Base-by-base conservation (phyloP, 2,888 invertebrate genomes). In the Ganaspis brasiliensis region DNA sequence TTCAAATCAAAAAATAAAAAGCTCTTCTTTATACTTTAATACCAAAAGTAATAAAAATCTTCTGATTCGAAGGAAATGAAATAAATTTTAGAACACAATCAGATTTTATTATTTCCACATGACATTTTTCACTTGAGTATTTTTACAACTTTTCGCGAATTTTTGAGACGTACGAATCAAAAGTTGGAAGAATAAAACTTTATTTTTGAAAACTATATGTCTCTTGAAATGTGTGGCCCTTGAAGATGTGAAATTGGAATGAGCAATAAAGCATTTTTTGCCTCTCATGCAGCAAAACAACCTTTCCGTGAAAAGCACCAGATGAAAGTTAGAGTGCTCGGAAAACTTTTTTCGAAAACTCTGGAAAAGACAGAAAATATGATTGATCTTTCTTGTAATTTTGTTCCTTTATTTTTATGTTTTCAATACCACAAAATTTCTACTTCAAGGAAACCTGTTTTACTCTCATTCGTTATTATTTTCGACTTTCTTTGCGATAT, bases 291-390 rank as follows among this genome's bases (percentile, higher is more conserved):
- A 16, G 14, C 49, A 49, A 49, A 49, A 49, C 49, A 49, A 16
- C n/a, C 14, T 49, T 49, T 49, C 49, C n/a, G 49, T n/a, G 49
- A 14, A 16, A 49, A 49, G n/a, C 49, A 49, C 49, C 31, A 49
- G 49, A 49, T 49, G 49, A 49, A 49, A 49, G 49, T 49, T 16
- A 6, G 49, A 49, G 49, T 49, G 49, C 49, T 49, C 49, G 14
- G 49, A n/a, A n/a, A 49, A 49, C 49, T 49, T 49, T 49, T 49
- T 49, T 49, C n/a, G 16, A 49, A 49, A 49, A 49, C 49, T n/a
- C 49, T 49, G 49, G n/a, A 49, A 49, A 49, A 49, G 49, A 49
- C 49, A 49, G 49, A 49, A 49, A 49, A 49, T n/a, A 49, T 49
- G 49, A 49, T 49, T 49, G 49, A 49, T 49, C 49, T 49, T 49